These are phyloP conservation scores for Pemphredon lugubris DNA, from an alignment of 2,888 invertebrate species.

Conservation along the genomic window DNA sequence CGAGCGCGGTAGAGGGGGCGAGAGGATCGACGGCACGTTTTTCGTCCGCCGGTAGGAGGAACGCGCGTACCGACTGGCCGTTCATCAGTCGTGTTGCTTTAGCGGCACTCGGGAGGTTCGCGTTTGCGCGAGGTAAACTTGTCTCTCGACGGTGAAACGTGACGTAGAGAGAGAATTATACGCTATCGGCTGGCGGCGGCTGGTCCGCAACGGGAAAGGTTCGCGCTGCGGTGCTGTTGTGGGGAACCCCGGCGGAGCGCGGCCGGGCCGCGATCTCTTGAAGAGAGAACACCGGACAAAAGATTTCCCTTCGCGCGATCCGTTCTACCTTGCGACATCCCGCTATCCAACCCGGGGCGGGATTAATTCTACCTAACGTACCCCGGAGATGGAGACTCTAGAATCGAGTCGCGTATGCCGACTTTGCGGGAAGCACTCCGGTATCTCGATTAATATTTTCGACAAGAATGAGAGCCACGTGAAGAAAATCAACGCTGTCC, in stretches of 20 bases:
- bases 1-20: not conserved
- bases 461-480: constrained; percentile 73
- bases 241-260: constrained; percentile 28
- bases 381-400: constrained; percentile 74
- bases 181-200: constrained; percentile 20
- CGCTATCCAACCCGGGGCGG: not conserved
- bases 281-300: constrained; percentile 1
- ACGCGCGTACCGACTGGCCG: constrained; percentile 38
- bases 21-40: constrained; percentile 6
- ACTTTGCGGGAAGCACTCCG: constrained; percentile 76
- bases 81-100: constrained; percentile 7
- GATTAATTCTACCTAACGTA: constrained; percentile 16
- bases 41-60: constrained; percentile 41
- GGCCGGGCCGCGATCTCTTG: constrained; percentile 15
- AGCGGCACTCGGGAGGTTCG: constrained; percentile 27
- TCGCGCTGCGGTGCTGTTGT: constrained; percentile 23
- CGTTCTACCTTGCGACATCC: not conserved
- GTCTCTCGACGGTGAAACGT: constrained; percentile 22
- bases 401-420: constrained; percentile 77
- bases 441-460: constrained; percentile 75
- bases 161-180: constrained; percentile 39
- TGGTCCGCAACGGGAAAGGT: constrained; percentile 33
- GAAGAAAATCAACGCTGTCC: constrained; percentile 76
- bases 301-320: constrained; percentile 7
- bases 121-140: constrained; percentile 39